phyloP scores from a whole-genome alignment of 1,140 invertebrate genomes.

The Apis florea region DNA sequence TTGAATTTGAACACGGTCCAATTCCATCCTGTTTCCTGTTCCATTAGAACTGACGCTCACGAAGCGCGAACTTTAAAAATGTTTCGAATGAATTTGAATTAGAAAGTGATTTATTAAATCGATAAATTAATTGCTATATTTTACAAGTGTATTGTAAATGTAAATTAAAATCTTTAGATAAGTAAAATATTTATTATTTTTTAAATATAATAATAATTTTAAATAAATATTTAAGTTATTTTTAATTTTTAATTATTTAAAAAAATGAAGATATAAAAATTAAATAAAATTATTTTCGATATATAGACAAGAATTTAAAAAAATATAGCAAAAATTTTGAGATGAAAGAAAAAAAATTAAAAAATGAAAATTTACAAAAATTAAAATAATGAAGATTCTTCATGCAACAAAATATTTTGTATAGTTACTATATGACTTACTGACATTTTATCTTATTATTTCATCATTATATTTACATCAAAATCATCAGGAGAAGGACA shows the following conservation, averaged over 20 bases:
- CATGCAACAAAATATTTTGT: neutral
- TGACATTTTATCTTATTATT: neutral
- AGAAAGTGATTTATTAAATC: neutral
- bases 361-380: no score
- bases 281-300: neutral
- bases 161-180: neutral
- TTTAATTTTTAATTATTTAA: neutral
- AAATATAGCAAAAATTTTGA: neutral
- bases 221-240: neutral
- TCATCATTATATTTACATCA: neutral
- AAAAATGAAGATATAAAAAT: neutral
- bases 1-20: neutral
- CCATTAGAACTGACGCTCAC: neutral
- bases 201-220: no score
- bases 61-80: neutral
- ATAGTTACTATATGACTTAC: neutral
- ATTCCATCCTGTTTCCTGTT: neutral
- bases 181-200: no score
- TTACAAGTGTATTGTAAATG: neutral
- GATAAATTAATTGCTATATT: neutral
- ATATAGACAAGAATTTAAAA: neutral
- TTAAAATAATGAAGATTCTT: neutral
- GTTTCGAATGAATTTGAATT: no score
- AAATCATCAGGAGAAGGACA: neutral
- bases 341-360: neutral